Evolutionary conservation across 2,888 invertebrate genomes (phyloP), one percentile per base, ranked within the genome.

Genomic region (Gonocerus acuteangulatus): DNA sequence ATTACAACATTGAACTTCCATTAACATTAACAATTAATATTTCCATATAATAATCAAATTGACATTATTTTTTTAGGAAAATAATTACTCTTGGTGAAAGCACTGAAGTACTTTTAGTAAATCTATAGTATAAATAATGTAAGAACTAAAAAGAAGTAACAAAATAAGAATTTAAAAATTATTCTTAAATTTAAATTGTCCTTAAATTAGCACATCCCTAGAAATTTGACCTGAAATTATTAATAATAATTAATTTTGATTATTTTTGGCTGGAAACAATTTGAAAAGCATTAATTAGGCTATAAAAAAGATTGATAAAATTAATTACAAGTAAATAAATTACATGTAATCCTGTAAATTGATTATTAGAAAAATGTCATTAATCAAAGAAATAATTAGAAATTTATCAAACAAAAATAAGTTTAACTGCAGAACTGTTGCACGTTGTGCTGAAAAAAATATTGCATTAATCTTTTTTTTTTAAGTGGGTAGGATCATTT

Each of bases 401-500:
- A 49, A 34, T 51, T 15, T 32, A 51, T 15, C 6, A 51, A 19
- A 15, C 7, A 51, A 45, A 27, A 56, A 45, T 23, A 23, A 27
- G 21, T 45, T 47, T n/a, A 23, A 27, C 57, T 57, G 57, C 44
- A 57, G 57, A 44, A 44, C 44, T 42, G 57, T 57, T 34, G 19
- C 57, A 57, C 21, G 36, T 44, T 57, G 57, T 57, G 45, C 57
- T 57, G 57, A 47, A 57, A 57, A 57, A 57, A 57, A 57, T 57
- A 22, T 21, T 45, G 27, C n/a, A 47, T 57, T 47, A 57, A 57
- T 47, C 57, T 39, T 39, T n/a, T 39, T 39, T 4, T 4, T 39
- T 9, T 2, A 39, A 39, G 15, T n/a, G n/a, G n/a, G n/a, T n/a
- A 39, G 39, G 39, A 4, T n/a, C 13, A 39, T 39, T 39, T 9